Evolutionary conservation across 2,888 invertebrate species (phyloP), one percentile per base, ranked within the genome.

Genomic region (Agrotis ipsilon): DNA sequence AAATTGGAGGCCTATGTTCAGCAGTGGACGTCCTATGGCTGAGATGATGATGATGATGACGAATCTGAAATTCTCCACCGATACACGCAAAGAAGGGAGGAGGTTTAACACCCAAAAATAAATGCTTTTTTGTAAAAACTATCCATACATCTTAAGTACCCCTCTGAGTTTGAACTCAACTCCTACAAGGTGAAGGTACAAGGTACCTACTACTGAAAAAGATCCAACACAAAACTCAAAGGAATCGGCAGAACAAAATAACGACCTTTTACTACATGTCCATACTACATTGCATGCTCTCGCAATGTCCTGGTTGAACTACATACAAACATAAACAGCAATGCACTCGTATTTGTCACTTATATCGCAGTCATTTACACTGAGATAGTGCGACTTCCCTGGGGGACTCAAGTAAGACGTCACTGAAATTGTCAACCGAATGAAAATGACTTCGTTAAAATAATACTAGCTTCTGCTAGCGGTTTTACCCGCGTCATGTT

Each of bases 301-400:
- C 63, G 13, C 49, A 64, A 75, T 39, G 48, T 49, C 60, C 52
- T 39, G 27, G 48, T 55, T 24, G 21, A 68, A 58, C 52, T 48
- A 48, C 54, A 48, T 45, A 68, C 46, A 46, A 59, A 83, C 68
- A 72, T 79, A 77, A 80, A 74, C 80, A 54, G 86, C 79, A 80
- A 79, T 79, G 84, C 70, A 80, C 72, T 67, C 60, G 70, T 69
- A 84, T 81, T 85, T 80, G 76, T 84, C 84, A 83, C 64, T 72
- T 81, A 78, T 79, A 83, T 84, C 73, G 81, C 69, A 32, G 64
- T 79, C 75, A 81, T 85, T 86, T 84, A 78, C 76, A 77, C 68
- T 60, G 72, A 81, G 84, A 84, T 79, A 82, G 75, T 68, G 63
- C 74, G 58, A 51, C 62, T 73, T 82, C 74, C 76, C 43, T 3